These are phyloP conservation scores for Subanguina moxae DNA, from an alignment of 1,140 invertebrate genomes.

Conservation along the genomic window DNA sequence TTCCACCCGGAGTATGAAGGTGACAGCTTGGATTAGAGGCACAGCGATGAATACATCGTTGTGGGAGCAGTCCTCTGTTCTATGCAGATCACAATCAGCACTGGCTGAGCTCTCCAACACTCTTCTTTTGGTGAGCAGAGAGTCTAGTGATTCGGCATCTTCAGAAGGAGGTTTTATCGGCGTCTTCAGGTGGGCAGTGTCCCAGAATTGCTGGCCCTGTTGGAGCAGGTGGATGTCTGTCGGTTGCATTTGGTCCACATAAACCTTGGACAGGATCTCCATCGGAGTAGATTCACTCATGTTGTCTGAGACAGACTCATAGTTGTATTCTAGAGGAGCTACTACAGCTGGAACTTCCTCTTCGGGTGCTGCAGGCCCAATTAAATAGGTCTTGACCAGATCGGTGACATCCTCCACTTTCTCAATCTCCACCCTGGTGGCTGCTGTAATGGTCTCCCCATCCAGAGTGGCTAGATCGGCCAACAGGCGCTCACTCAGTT, in stretches of 20 bases:
- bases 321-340: slow-evolving; percentile 29
- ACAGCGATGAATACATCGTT: slow-evolving; percentile 30
- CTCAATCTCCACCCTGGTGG: slow-evolving; percentile 45
- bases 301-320: slow-evolving; percentile 40
- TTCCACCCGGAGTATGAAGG: slow-evolving; percentile 24
- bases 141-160: slow-evolving; percentile 37
- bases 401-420: slow-evolving; percentile 48
- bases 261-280: slow-evolving; percentile 21
- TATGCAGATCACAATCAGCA: slow-evolving; percentile 31
- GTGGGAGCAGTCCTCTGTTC: slow-evolving; percentile 29
- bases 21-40: slow-evolving; percentile 21
- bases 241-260: slow-evolving; percentile 39
- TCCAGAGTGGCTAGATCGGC: slow-evolving; percentile 42
- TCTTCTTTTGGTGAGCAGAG: slow-evolving; percentile 14
- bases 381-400: slow-evolving; percentile 47
- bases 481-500: slow-evolving; percentile 41
- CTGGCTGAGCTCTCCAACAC: not conserved
- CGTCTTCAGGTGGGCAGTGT: slow-evolving; percentile 20
- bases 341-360: slow-evolving; percentile 18
- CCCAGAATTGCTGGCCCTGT: slow-evolving; percentile 36
- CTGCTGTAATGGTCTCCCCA: slow-evolving; percentile 35
- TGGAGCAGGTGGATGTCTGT: slow-evolving; percentile 38
- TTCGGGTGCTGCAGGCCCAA: slow-evolving; percentile 37
- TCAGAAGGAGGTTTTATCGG: slow-evolving; percentile 23
- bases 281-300: slow-evolving; percentile 29